Percentiles rank a stretch among this genome's conserved stretches.
These are phyloP conservation scores for Melanotaenia trifasciata DNA, from an alignment of 2,797 vertebrate species.

Conservation along the genomic window DNA sequence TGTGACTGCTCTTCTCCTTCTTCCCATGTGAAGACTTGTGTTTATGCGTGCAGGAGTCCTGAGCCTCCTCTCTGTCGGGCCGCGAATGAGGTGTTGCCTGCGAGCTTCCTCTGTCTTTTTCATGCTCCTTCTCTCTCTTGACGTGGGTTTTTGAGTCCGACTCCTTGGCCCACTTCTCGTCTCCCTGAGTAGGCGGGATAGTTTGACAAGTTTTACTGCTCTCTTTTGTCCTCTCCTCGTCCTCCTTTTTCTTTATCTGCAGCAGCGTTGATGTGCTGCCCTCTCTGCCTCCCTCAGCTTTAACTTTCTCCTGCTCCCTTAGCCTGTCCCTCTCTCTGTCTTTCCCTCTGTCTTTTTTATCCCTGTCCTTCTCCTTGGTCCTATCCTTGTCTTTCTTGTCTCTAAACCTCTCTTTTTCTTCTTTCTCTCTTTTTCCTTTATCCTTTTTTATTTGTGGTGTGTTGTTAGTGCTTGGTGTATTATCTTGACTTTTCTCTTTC, in stretches of 20 bases:
- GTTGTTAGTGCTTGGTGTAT: conserved; percentile 40
- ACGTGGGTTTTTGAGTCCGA: conserved; percentile 66
- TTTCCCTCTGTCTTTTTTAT: conserved; percentile 63
- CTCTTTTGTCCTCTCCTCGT: conserved; percentile 69
- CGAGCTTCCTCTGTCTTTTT: conserved; percentile 55
- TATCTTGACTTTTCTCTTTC: conserved; percentile 75
- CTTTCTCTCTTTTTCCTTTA: conserved; percentile 60
- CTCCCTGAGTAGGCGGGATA: conserved; percentile 58
- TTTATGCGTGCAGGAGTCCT: conserved; percentile 62
- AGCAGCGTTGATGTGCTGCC: not conserved
- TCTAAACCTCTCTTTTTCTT: conserved; percentile 66
- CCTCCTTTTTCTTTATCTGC: conserved; percentile 70
- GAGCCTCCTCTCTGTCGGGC: conserved; percentile 73
- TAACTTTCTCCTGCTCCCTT: conserved; percentile 63
- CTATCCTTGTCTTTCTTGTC: conserved; percentile 71
- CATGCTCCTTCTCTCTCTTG: conserved; percentile 71
- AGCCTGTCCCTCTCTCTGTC: conserved; percentile 67
- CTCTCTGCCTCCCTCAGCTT: conserved; percentile 57
- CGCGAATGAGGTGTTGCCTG: conserved; percentile 40
- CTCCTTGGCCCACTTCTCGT: conserved; percentile 81
- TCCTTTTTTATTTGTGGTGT: conserved; percentile 68
- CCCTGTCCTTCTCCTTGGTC: conserved; percentile 70
- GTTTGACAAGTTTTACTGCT: conserved; percentile 55
- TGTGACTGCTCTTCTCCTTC: conserved; percentile 75
- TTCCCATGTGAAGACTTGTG: conserved; percentile 76